Base-by-base conservation (phyloP, 2,888 invertebrate species). In the Allacma fusca region DNA sequence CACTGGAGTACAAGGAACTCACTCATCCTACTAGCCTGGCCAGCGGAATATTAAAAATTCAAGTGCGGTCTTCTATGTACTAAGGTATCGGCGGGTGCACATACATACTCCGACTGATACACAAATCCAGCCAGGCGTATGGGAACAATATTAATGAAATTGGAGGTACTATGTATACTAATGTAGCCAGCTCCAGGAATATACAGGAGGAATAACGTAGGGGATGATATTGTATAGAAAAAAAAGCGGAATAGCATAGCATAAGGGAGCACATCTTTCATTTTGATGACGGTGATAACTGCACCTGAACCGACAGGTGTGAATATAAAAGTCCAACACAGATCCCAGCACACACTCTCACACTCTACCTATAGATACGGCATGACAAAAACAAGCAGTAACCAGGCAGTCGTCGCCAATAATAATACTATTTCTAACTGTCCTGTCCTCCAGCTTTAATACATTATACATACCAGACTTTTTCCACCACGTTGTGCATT, bases 221-320 rank as follows among this genome's bases (percentile, higher is more conserved):
- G 26, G 19, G 50, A 23, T 23, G 1, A 21, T 21, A 70, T 69
- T 21, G 9, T 44, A 19, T 67, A 34, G 28, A 26, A 59, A 16
- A 71, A 21, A 71, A 29, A n/a, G 59, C 24, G 65, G 40, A 44
- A 59, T 44, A 29, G 44, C 44, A 70, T 9, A 34, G 9, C 9
- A 34, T 62, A 24, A 62, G 62, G 21, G 65, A 50, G 57, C 21
- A 59, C 72, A 72, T 72, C 72, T 70, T 59, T 67, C 57, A 73
- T 65, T 43, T 29, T 34, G 23, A 67, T 68, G 68, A 40, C 40
- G 68, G 40, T 73, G 74, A 74, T 74, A 62, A 62, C 57, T 77
- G 70, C 80, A 81, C 82, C 80, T 82, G 82, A 82, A 70, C 73
- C 57, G 80, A 82, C 82, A 82, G 82, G 80, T 82, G 81, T 80